These are phyloP conservation scores for Drosophila greeni DNA, from an alignment of 2,888 invertebrate species.

Conservation along the genomic window DNA sequence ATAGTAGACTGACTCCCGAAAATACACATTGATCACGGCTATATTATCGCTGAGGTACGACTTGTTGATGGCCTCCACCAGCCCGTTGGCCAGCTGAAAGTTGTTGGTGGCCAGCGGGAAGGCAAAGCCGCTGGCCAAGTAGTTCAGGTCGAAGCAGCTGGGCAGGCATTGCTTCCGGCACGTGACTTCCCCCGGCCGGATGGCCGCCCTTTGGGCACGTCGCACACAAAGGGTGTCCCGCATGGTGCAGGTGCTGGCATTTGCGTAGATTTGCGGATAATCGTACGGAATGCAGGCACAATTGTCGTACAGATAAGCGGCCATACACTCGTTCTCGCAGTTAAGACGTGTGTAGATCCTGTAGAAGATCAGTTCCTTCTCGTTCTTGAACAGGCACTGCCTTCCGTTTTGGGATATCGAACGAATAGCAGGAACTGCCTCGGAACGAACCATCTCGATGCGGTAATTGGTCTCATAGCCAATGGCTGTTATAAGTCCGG, in stretches of 20 bases:
- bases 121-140: conserved; percentile 82
- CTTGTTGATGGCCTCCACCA: conserved; percentile 60
- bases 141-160: conserved; percentile 85
- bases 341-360: conserved; percentile 67
- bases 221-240: conserved; percentile 50
- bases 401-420: conserved; percentile 83
- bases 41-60: conserved; percentile 81
- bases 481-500: conserved; percentile 84
- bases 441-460: conserved; percentile 83
- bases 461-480: conserved; percentile 85
- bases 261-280: conserved; percentile 81
- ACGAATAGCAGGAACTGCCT: conserved; percentile 82
- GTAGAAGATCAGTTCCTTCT: conserved; percentile 85
- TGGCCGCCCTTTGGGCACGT: conserved; percentile 30
- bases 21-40: conserved; percentile 87
- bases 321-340: conserved; percentile 82
- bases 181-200: conserved; percentile 15
- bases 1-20: conserved; percentile 85
- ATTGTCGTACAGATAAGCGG: conserved; percentile 44
- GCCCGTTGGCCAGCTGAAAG: conserved; percentile 60
- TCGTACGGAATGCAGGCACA: conserved; percentile 73
- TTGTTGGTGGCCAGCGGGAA: conserved; percentile 77
- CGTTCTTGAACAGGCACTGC: conserved; percentile 85
- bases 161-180: conserved; percentile 83
- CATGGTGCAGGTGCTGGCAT: conserved; percentile 78